A percentile compares a stretch with the other conserved stretches of the same genome.
These are phyloP conservation scores for Tetropium fuscum DNA, from an alignment of 2,888 invertebrate genomes.

Conservation along the genomic window DNA sequence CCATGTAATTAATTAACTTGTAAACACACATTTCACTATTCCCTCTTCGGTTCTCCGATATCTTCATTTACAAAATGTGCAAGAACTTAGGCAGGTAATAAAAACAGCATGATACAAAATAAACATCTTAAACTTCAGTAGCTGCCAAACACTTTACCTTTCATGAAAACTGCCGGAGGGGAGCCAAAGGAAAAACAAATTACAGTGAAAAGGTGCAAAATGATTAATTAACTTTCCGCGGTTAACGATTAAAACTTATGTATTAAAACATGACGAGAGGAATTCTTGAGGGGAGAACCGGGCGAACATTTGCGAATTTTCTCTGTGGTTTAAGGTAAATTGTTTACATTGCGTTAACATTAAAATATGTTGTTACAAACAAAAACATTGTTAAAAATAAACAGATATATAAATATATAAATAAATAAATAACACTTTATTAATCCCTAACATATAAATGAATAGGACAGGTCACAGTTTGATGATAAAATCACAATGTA, in stretches of 20 bases:
- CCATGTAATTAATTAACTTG: too few relatives aligned
- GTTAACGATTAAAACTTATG: constrained; percentile 40
- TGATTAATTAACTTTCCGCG: constrained; percentile 45
- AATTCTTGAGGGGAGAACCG: constrained; percentile 16
- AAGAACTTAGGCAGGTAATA: constrained; percentile 17
- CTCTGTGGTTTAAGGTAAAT: too few relatives aligned
- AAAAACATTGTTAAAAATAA: too few relatives aligned
- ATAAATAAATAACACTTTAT: too few relatives aligned
- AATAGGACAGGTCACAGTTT: too few relatives aligned
- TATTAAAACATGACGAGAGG: constrained; percentile 22
- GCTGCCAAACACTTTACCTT: constrained; percentile 35
- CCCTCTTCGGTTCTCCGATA: neutral
- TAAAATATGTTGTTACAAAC: neutral
- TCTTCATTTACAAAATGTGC: constrained; percentile 7
- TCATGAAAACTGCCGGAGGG: constrained; percentile 32
- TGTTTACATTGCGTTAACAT: neutral
- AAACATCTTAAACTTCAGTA: constrained; percentile 35
- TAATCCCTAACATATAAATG: too few relatives aligned
- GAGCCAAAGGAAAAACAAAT: constrained; percentile 39
- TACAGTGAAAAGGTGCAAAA: constrained; percentile 42
- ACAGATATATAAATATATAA: too few relatives aligned
- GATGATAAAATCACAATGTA: too few relatives aligned
- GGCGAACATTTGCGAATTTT: constrained; percentile 1
- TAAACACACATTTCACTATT: too few relatives aligned
- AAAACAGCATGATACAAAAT: constrained; percentile 29